These are phyloP conservation scores for Hartigia nigra DNA, from an alignment of 2,888 invertebrate species.

Conservation along the genomic window DNA sequence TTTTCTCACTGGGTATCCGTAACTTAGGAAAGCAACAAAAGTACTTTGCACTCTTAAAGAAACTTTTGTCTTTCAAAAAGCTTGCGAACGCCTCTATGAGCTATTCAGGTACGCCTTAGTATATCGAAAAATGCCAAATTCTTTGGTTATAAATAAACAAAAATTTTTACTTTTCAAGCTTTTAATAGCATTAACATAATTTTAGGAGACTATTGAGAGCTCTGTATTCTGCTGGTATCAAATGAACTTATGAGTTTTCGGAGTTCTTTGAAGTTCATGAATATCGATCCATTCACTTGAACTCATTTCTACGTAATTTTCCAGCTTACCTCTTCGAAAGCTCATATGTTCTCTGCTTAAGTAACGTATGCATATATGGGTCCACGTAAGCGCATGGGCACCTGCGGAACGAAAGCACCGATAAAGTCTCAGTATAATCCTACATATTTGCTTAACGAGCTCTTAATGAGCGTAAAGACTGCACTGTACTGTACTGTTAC, in stretches of 20 bases:
- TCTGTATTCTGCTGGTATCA: not conserved
- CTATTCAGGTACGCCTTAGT: not conserved
- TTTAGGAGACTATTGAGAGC: not conserved
- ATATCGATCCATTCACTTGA: conserved; percentile 44
- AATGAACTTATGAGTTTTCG: not conserved
- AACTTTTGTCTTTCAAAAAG: too few relatives aligned
- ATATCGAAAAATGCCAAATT: too few relatives aligned
- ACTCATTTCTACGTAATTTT: conserved; percentile 50
- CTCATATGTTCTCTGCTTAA: not conserved
- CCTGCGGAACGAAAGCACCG: conserved; percentile 13
- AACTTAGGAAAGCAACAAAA: not conserved
- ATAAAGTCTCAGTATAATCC: conserved; percentile 16
- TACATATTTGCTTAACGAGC: conserved; percentile 35
- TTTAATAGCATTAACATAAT: not conserved
- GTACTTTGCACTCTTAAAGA: not conserved
- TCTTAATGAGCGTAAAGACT: conserved; percentile 35
- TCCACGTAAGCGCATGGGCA: not conserved
- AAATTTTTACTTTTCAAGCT: not conserved
- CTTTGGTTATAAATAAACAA: too few relatives aligned
- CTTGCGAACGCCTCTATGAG: not conserved
- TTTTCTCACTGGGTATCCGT: not conserved
- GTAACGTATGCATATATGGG: not conserved
- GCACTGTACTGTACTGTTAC: not conserved
- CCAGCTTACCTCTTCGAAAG: conserved; percentile 21
- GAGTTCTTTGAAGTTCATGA: conserved; percentile 12